Base-by-base conservation (phyloP, 2,113 vertebrate genomes). In the Phyllostomus discolor region DNA sequence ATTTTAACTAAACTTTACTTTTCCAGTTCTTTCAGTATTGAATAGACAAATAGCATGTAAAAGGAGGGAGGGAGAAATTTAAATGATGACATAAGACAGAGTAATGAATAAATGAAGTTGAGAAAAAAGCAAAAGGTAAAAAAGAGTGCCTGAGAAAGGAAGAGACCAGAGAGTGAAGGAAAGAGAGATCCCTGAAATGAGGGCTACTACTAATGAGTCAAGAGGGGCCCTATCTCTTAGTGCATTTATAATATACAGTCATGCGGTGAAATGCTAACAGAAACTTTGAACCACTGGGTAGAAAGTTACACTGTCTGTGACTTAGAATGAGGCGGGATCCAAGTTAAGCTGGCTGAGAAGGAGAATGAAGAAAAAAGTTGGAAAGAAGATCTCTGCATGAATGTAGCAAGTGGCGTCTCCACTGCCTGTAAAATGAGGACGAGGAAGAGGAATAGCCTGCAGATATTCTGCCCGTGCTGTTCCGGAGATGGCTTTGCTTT, bases 371-470 rank as follows among this genome's bases (percentile, higher is more conserved):
- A 3, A 43, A 82, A 97, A 48, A 22, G 26, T n/a, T 91, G 20
- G 80, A 80, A 90, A 91, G 59, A 94, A 43, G 38, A 92, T 78
- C 76, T 62, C 73, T 22, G 80, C 93, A 50, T 76, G 90, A 95
- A 83, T 35, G 86, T 7, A 82, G 26, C 88, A 33, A 80, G 82
- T 54, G 12, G 85, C 54, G 43, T 59, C 5, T 64, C 69, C 22
- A 94, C 88, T 35, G 59, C 69, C 50, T 31, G 35, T 3, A 79
- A 95, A 97, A 91, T 79, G 20, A 95, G 0, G 0, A 41, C 20
- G 16, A 95, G 95, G 85, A 97, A 97, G 97, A 97, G 95, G 84
- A 98, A 97, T 94, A 69, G 96, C 94, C 10, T 43, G 83, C 22
- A n/a, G 69, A 86, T 96, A 94, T 93, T 96, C 95, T 88, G 69